These are phyloP conservation scores for Leguminivora glycinivorella DNA, from an alignment of 1,140 invertebrate species.

Conservation along the genomic window DNA sequence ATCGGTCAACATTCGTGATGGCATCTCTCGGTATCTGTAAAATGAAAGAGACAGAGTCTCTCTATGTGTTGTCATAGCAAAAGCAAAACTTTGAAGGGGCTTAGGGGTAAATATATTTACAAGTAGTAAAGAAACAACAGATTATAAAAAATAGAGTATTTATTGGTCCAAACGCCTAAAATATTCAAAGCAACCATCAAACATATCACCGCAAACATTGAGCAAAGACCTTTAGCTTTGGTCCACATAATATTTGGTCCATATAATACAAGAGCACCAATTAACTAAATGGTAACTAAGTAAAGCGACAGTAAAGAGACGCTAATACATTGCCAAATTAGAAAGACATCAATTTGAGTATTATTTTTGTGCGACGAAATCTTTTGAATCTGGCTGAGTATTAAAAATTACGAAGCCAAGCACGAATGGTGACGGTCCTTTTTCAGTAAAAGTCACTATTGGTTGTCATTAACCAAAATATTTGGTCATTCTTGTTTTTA, in stretches of 20 bases:
- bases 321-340: constrained; percentile 13
- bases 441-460: not conserved
- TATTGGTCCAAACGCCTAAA: constrained; percentile 37
- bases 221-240: constrained; percentile 38
- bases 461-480: too few relatives aligned
- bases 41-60: too few relatives aligned
- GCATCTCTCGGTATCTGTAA: too few relatives aligned
- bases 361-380: not conserved
- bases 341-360: not conserved
- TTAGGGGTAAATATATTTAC: too few relatives aligned
- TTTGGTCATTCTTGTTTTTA: too few relatives aligned
- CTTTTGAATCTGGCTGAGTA: constrained; percentile 13
- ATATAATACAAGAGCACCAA: constrained; percentile 29
- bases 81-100: too few relatives aligned
- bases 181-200: constrained; percentile 32
- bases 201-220: constrained; percentile 35
- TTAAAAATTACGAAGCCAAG: not conserved
- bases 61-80: too few relatives aligned
- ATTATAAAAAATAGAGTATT: constrained; percentile 34
- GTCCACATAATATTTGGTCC: constrained; percentile 35
- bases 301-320: constrained; percentile 30
- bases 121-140: not conserved
- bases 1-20: too few relatives aligned
- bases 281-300: constrained; percentile 31
- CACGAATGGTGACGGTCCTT: not conserved